Evolutionary conservation across 2,113 vertebrate species (phyloP), one percentile per base, ranked within the genome.

Genomic region (Furnarius figulus): DNA sequence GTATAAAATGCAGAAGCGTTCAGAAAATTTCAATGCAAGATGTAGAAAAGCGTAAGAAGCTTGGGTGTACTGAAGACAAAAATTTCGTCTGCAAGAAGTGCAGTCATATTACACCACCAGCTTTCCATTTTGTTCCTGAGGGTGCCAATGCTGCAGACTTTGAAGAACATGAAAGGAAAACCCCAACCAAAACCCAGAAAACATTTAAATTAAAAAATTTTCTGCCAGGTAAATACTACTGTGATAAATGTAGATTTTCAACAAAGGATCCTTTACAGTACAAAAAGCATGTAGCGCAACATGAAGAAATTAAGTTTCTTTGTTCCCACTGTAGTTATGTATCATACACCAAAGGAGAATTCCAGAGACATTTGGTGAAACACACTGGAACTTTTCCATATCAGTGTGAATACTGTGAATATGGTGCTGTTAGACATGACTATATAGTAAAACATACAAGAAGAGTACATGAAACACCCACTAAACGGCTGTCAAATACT

Each of bases 361-460:
- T 99, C 30, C 98, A 99, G 77, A 97, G 98, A 27, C 99, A 99
- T 92, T 78, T 99, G 87, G 99, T 99, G 76, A 98, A 98, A 31
- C 99, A 99, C 88, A 99, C 98, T 2, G 98, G 98, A 42, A 98
- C 97, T 11, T 99, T 98, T 95, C 99, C 98, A 0, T 99, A 98
- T 73, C 98, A 95, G 11, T 99, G 99, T 93, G 98, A 98, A 27
- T 99, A 99, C 94, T 99, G 99, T 68, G 98, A 98, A 40, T 99
- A 99, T 21, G 99, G 99, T 58, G 99, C 99, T 15, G 98, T 99
- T 91, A 98, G 99, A 62, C 98, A 99, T 55, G 98, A 99, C 83
- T 99, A 99, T 85, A 98, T 99, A 49, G 98, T 99, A 55, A 99
- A 99, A 88, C 99, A 99, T 91, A 98, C 99, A 0, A 98, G 97